Conservation (phyloP, 2,797 vertebrate genomes). For the Falco biarmicus region DNA sequence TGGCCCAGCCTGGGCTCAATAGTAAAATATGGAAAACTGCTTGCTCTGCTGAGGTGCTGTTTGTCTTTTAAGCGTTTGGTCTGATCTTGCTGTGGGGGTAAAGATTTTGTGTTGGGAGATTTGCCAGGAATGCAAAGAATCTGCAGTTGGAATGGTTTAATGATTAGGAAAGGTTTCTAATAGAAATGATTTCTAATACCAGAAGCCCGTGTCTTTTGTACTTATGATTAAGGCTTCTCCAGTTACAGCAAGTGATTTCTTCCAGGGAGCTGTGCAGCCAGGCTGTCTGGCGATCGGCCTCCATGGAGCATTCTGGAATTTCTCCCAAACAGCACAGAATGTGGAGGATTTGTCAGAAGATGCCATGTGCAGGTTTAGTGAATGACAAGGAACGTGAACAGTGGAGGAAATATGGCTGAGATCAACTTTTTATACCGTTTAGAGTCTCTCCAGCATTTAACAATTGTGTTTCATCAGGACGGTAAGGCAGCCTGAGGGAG, state of each 20-base stretch:
- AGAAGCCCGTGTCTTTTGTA: neutral
- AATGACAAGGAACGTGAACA: neutral
- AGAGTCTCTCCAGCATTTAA: neutral
- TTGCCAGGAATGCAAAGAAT: neutral
- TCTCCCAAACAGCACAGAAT: neutral
- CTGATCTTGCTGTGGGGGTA: neutral
- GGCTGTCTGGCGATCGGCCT: neutral
- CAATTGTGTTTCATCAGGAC: neutral
- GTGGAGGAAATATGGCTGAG: neutral
- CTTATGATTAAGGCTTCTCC: neutral
- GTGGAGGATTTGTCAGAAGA: neutral
- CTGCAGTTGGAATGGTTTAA: neutral
- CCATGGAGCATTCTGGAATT: neutral
- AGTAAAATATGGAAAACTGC: neutral
- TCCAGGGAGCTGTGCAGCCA: neutral
- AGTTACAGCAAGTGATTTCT: neutral
- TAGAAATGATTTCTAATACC: constrained; percentile 29
- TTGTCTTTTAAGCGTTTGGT: neutral
- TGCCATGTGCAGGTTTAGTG: neutral
- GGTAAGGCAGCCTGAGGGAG: neutral
- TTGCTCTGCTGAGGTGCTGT: neutral
- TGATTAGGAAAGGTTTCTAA: neutral
- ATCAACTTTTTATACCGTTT: neutral
- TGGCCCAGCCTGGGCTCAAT: neutral
- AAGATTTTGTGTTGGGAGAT: neutral